phyloP scores from a whole-genome alignment of 2,113 vertebrate genomes.

The Cygnus atratus region DNA sequence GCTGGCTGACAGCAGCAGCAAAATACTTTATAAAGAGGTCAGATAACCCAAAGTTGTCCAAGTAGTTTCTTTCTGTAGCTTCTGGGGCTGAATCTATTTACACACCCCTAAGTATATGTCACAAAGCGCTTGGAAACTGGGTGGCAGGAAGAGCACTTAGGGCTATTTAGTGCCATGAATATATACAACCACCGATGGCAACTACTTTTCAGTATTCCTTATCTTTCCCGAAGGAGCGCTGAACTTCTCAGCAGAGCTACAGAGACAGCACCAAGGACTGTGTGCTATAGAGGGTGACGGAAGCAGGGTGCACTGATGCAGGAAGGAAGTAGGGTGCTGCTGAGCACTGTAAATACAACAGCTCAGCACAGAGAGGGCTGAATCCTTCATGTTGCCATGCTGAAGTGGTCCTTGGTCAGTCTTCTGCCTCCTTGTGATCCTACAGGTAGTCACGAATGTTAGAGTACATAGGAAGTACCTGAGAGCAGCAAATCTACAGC shows the following conservation, averaged over 20 bases:
- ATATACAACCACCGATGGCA: neutral
- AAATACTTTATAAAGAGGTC: neutral
- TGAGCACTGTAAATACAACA: neutral
- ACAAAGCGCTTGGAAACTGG: neutral
- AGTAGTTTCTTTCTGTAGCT: neutral
- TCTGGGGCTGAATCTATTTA: neutral
- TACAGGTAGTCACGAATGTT: neutral
- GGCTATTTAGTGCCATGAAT: neutral
- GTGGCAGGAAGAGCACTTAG: neutral
- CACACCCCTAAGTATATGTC: neutral
- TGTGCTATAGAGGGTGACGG: neutral
- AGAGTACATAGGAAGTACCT: neutral
- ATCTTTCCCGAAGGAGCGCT: neutral
- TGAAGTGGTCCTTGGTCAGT: neutral
- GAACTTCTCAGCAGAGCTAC: neutral
- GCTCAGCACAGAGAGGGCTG: neutral
- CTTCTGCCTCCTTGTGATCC: neutral
- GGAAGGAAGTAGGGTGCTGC: neutral
- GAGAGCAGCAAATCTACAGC: neutral
- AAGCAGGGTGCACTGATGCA: neutral
- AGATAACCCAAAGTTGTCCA: neutral
- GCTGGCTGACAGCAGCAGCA: constrained; percentile 32
- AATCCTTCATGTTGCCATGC: neutral
- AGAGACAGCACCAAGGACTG: neutral
- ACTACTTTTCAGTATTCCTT: neutral